Evolutionary conservation across 2,888 invertebrate genomes (phyloP).

Genomic region (Xylocampa areola): DNA sequence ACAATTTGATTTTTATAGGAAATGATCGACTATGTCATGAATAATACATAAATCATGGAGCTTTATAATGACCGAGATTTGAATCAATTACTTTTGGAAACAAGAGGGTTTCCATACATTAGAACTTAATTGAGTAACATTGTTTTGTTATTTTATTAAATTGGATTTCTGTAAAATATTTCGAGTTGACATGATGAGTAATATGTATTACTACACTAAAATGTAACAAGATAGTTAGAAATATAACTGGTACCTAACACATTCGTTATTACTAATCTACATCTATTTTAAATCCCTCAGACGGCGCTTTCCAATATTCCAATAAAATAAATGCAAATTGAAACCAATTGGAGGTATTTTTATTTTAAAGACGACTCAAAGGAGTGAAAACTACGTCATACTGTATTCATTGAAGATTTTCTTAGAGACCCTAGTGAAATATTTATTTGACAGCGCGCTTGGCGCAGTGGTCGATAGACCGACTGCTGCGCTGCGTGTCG

Average conservation of each 20-base stretch:
- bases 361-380: slow-evolving; percentile 5
- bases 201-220: no score
- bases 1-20: slow-evolving; percentile 23
- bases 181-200: no score
- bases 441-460: no score
- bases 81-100: slow-evolving; percentile 27
- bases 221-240: no score
- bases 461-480: no score
- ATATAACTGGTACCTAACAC: no score
- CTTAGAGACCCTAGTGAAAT: no score
- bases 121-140: no score
- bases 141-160: no score
- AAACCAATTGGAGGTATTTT: background rate
- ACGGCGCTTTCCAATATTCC: slow-evolving; percentile 3
- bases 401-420: slow-evolving; percentile 8
- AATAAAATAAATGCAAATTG: slow-evolving; percentile 14
- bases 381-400: slow-evolving; percentile 8
- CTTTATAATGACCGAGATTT: slow-evolving; percentile 40
- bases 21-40: slow-evolving; percentile 29
- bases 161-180: no score
- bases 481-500: no score
- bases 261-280: background rate
- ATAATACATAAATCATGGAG: slow-evolving; percentile 32
- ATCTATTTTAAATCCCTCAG: background rate
- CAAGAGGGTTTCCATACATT: no score